Evolutionary conservation across 2,797 vertebrate species (phyloP), one percentile per base, ranked within the genome.

Genomic region (Bradypus variegatus): DNA sequence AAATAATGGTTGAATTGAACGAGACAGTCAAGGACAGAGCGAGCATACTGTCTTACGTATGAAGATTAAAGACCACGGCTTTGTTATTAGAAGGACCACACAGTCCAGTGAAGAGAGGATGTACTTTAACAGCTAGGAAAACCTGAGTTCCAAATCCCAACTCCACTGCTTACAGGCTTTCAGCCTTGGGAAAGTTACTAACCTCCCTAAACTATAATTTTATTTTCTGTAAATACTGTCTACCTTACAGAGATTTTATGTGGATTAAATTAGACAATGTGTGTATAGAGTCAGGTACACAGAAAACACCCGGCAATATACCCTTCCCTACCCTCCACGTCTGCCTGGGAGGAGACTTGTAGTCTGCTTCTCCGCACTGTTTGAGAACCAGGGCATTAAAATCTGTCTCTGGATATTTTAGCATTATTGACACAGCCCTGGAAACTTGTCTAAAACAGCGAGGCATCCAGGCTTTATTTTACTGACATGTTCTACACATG

Each of bases 221-320:
- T 96, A 91, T 86, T 86, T 95, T 93, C 90, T 81, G 91, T 96
- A 96, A 96, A 95, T 84, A 90, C 83, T 38, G 6, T 94, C 92
- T 94, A 94, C 92, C 86, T 95, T 93, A 86, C 91, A 90, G 85
- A 90, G 90, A 94, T 96, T 94, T 95, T 94, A 95, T 92, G 86
- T 29, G 38, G 88, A 96, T 95, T 95, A 94, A 91, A 94, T 95
- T 86, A 93, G 88, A 95, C 90, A 95, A 82, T 89, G 90, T 64
- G 60, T 90, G 21, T 65, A 53, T 6, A 50, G 85, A 93, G 83
- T 53, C 15, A 38, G 80, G 86, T 41, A 79, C 72, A 76, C 14
- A 89, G 72, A 67, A 38, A 70, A 55, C 86, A 73, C 80, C 76
- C 55, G 21, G 38, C 64, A 55, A 78, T 90, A 86, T 69, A n/a